phyloP scores from a whole-genome alignment of 2,888 invertebrate species.

The Liodrosophila aerea region DNA sequence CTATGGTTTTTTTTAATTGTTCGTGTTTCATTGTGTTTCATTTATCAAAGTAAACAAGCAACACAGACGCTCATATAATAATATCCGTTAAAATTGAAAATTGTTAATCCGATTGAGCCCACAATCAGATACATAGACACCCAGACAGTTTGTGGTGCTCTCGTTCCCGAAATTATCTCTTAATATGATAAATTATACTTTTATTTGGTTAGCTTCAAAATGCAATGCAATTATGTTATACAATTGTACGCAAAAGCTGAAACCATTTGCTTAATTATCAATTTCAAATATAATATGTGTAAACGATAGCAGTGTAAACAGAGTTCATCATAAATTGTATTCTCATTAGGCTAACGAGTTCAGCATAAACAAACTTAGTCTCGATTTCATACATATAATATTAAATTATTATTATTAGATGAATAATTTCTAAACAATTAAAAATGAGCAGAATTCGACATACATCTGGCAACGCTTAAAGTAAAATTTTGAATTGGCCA shows the following conservation, averaged over 20 bases:
- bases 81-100: conserved; percentile 45
- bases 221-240: conserved; percentile 40
- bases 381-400: too few species aligned
- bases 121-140: conserved; percentile 1
- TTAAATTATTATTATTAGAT: too few species aligned
- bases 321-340: conserved; percentile 1
- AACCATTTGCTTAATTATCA: conserved; percentile 39
- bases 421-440: too few species aligned
- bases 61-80: too few species aligned
- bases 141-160: too few species aligned
- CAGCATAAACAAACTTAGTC: too few species aligned
- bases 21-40: too few species aligned
- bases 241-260: conserved; percentile 28
- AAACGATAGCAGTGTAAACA: conserved; percentile 10
- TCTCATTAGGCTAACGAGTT: too few species aligned
- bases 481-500: too few species aligned
- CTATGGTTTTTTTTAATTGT: not conserved
- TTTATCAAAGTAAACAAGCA: conserved; percentile 48
- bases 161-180: conserved; percentile 25
- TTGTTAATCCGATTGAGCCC: conserved; percentile 29
- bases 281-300: too few species aligned
- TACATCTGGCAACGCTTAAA: too few species aligned
- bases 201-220: conserved; percentile 19
- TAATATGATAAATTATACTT: conserved; percentile 36
- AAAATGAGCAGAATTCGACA: too few species aligned